Percentiles rank a stretch among this genome's conserved stretches.
These are phyloP conservation scores for Phrynocephalus guinanensis DNA, from an alignment of 2,797 vertebrate genomes.

Conservation along the genomic window DNA sequence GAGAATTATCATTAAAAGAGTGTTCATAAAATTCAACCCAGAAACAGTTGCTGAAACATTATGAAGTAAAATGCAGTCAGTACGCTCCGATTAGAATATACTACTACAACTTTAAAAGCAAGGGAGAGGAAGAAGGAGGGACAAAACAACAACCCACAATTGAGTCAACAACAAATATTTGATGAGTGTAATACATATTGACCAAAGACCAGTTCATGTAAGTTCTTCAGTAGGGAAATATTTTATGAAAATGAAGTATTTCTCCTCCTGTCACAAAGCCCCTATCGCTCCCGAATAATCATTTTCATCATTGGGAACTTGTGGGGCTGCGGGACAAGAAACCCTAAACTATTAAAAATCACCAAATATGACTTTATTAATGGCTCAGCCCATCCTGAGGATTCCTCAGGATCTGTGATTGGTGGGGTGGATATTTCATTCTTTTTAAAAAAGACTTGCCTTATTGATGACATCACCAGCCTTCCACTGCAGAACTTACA, in stretches of 20 bases:
- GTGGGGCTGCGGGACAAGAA: no score
- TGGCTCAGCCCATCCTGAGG: no score
- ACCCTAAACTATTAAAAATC: no score
- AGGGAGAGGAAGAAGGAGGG: not conserved
- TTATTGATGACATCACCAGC: no score
- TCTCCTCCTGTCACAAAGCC: no score
- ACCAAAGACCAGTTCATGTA: not conserved
- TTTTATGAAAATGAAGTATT: not conserved
- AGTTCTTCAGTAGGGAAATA: not conserved
- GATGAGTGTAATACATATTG: constrained; percentile 20
- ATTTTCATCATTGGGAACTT: no score
- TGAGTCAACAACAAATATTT: constrained; percentile 44
- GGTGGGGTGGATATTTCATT: no score
- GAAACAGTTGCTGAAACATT: constrained; percentile 59
- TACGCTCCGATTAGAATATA: constrained; percentile 41
- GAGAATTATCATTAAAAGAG: constrained; percentile 79
- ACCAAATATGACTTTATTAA: no score
- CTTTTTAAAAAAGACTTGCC: no score
- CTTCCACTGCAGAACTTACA: no score
- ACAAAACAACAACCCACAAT: constrained; percentile 37
- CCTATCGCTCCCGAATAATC: no score
- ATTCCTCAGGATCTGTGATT: no score
- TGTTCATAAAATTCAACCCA: constrained; percentile 62
- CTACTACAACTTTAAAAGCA: constrained; percentile 42
- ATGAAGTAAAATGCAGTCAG: constrained; percentile 55